Evolutionary conservation across 2,888 invertebrate species (phyloP).

Genomic region (Pristionchus fissidentatus): DNA sequence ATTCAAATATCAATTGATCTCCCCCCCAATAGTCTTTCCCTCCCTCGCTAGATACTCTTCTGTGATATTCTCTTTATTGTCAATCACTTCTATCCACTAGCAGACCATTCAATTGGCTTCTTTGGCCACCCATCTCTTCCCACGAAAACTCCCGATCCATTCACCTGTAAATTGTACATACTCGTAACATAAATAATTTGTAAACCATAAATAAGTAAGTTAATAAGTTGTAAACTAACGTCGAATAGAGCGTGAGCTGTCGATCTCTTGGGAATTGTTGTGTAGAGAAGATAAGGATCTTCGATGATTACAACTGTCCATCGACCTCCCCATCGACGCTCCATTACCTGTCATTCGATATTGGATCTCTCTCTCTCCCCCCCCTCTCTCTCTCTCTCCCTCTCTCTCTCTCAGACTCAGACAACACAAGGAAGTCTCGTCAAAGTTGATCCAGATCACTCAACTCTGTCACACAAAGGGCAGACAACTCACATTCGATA

Average conservation of each 20-base stretch:
- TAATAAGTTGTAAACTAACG: not conserved
- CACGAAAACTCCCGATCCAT: conserved; percentile 41
- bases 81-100: not conserved
- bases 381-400: not conserved
- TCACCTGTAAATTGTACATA: conserved; percentile 20
- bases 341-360: conserved; percentile 33
- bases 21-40: not conserved
- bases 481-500: conserved; percentile 25
- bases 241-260: conserved; percentile 25
- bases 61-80: not conserved
- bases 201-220: no score
- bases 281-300: conserved; percentile 36
- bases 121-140: conserved; percentile 43
- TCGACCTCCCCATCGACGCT: conserved; percentile 13
- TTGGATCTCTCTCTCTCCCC: no score
- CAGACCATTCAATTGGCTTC: conserved; percentile 2
- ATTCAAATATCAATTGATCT: no score
- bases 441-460: not conserved
- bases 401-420: not conserved
- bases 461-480: no score
- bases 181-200: not conserved
- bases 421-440: not conserved
- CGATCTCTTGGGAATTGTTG: conserved; percentile 23
- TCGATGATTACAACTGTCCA: conserved; percentile 34
- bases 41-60: not conserved